These are phyloP conservation scores for Mesocricetus auratus DNA, from an alignment of 2,113 vertebrate species.

Conservation along the genomic window DNA sequence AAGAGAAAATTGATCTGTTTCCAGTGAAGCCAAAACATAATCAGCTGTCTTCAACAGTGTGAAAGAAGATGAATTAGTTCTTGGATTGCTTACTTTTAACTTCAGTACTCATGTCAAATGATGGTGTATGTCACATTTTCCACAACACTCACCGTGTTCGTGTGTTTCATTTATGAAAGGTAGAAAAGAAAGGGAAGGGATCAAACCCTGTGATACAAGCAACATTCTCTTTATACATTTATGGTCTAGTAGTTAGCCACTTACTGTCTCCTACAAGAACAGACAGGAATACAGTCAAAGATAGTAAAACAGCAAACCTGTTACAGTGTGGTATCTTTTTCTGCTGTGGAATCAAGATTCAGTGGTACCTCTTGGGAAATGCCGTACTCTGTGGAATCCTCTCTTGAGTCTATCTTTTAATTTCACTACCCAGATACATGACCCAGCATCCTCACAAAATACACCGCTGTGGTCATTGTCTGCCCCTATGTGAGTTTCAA, in stretches of 20 bases:
- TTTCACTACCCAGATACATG: background rate
- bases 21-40: constrained; percentile 39
- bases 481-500: background rate
- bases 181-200: background rate
- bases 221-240: constrained; percentile 7
- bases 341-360: background rate
- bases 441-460: background rate
- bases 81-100: background rate
- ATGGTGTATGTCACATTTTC: background rate
- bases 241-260: constrained; percentile 38
- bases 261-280: constrained; percentile 37
- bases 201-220: background rate
- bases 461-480: background rate
- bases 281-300: constrained; percentile 42
- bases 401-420: constrained; percentile 8
- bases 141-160: constrained; percentile 16
- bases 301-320: background rate
- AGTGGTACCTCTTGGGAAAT: constrained; percentile 15
- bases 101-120: background rate
- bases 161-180: constrained; percentile 23
- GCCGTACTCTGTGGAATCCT: background rate
- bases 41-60: background rate
- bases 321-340: constrained; percentile 16
- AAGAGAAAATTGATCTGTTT: constrained; percentile 38
- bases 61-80: constrained; percentile 15